Conservation (phyloP, 1,140 invertebrate genomes). For the Hyposmocoma kahamanoa region DNA sequence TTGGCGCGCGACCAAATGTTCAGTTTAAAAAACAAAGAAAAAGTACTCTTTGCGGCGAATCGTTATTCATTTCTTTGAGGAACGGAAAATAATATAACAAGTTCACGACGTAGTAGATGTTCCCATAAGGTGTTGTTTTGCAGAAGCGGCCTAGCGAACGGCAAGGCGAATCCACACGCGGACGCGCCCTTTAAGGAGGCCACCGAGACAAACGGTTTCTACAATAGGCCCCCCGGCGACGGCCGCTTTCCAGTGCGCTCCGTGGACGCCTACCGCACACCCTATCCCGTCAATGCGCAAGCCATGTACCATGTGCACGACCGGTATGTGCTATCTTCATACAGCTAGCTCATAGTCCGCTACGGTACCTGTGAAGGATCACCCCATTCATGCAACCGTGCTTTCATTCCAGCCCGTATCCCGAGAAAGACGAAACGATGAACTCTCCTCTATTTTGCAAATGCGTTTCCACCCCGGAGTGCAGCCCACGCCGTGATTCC, state of each 20-base stretch:
- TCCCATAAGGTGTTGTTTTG: too few relatives aligned
- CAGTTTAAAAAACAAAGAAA: too few relatives aligned
- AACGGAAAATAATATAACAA: too few relatives aligned
- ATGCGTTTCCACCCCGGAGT: conserved; percentile 37
- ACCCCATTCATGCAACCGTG: too few relatives aligned
- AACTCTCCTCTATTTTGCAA: conserved; percentile 48
- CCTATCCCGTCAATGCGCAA: conserved; percentile 11
- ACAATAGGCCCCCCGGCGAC: conserved; percentile 40
- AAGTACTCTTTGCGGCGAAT: too few relatives aligned
- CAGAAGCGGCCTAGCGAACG: too few relatives aligned
- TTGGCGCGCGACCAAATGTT: too few relatives aligned
- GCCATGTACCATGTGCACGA: conserved; percentile 5
- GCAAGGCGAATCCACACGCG: conserved; percentile 27
- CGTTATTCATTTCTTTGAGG: too few relatives aligned
- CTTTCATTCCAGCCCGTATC: too few relatives aligned
- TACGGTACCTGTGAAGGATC: too few relatives aligned
- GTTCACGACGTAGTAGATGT: too few relatives aligned
- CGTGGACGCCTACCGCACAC: conserved; percentile 12
- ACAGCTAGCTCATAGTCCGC: too few relatives aligned
- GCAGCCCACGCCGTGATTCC: conserved; percentile 26
- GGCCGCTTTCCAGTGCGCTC: conserved; percentile 39
- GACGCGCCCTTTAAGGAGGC: conserved; percentile 36
- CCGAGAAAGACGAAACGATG: conserved; percentile 34
- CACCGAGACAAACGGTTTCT: conserved; percentile 43
- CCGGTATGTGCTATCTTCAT: not conserved